Conservation (phyloP, 2,888 invertebrate species). For the Arctia plantaginis region DNA sequence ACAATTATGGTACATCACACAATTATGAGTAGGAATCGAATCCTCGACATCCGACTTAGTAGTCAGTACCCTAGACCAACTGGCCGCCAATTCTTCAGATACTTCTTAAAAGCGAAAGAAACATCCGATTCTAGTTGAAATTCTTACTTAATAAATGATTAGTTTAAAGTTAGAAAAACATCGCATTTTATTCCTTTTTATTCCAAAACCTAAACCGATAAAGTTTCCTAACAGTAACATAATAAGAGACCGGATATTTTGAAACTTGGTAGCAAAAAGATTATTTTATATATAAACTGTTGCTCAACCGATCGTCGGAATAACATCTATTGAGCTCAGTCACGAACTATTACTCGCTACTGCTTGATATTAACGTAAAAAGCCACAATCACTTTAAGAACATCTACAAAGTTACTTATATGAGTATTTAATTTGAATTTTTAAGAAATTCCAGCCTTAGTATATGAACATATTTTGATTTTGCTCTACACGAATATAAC, state of each 20-base stretch:
- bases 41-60: too few relatives aligned
- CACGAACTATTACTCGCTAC: slow-evolving; percentile 34
- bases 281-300: slow-evolving; percentile 30
- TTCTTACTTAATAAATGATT: background rate
- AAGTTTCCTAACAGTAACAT: slow-evolving; percentile 22
- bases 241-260: slow-evolving; percentile 44
- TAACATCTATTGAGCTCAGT: slow-evolving; percentile 35
- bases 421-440: background rate
- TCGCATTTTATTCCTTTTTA: background rate
- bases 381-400: slow-evolving; percentile 8
- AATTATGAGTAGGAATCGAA: too few relatives aligned
- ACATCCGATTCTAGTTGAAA: background rate
- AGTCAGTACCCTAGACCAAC: too few relatives aligned
- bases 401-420: background rate
- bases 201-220: background rate
- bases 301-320: slow-evolving; percentile 40
- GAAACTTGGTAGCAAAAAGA: slow-evolving; percentile 36
- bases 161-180: background rate
- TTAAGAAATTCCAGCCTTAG: too few relatives aligned
- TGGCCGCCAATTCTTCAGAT: too few relatives aligned
- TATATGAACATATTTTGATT: too few relatives aligned
- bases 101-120: background rate
- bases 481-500: too few relatives aligned
- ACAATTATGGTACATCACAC: too few relatives aligned
- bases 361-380: slow-evolving; percentile 46